Base-by-base conservation (phyloP, 1,140 invertebrate genomes). In the Hycleus cichorii region DNA sequence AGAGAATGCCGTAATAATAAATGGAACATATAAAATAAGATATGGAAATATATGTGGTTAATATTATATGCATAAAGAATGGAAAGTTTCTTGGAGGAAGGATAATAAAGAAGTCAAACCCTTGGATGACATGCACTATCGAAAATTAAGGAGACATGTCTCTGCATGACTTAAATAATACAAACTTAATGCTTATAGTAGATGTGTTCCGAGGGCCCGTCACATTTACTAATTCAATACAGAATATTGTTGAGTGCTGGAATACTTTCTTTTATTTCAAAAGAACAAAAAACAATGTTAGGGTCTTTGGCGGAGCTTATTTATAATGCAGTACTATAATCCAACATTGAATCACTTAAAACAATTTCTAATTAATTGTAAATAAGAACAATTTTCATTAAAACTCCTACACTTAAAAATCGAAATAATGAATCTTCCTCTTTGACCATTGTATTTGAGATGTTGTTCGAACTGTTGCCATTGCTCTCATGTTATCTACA, bases 81-180 rank as follows among this genome's bases (percentile, higher is more conserved):
- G 4, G 32, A 32, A 32, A 32, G 7, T 32, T 32, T 32, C 32
- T 32, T 32, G 32, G 32, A 32, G 32, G 7, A 4, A 32, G 32
- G 32, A 53, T 42, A 53, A 53, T 53, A 53, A 53, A 53, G 40
- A 53, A 53, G 44, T 46, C 51, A 27, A 45, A 45, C 46, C 27
- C 39, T 49, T 40, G 24, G 27, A 18, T 46, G 45, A 44, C 60
- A 49, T 58, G 60, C 60, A 62, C 56, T 62, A 62, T 51, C 39
- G 60, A 62, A 62, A 57, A 62, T 62, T 62, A 62, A 50, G 58
- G 45, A 48, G 60, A 49, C 54, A 39, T 47, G 49, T 57, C 51
- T 56, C 60, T 56, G 27, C 46, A 46, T 25, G 40, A 43, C 49
- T 49, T 62, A 53, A 62, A 62, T 62, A 62, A 62, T 62, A 52